Percentiles rank a stretch among this genome's conserved stretches.
phyloP scores from a whole-genome alignment of 2,888 invertebrate species.

The Meliscaeva auricollis region DNA sequence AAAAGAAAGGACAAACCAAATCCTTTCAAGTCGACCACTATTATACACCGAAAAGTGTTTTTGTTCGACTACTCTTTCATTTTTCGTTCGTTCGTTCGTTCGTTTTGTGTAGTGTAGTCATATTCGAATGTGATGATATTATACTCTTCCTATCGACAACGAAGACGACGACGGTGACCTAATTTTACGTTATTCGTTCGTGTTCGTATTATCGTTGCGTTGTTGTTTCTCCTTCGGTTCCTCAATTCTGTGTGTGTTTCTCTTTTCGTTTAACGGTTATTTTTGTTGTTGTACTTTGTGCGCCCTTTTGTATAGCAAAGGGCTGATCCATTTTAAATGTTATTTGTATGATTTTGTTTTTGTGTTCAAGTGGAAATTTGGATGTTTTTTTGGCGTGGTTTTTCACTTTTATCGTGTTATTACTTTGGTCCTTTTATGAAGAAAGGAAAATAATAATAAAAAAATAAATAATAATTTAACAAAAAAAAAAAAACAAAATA shows the following conservation, averaged over 20 bases:
- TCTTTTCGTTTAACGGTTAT: slow-evolving; percentile 28
- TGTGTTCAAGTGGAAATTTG: slow-evolving; percentile 29
- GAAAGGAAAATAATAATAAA: slow-evolving; percentile 16
- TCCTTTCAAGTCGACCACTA: slow-evolving; percentile 59
- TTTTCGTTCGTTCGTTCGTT: slow-evolving; percentile 29
- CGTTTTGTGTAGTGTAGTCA: not conserved
- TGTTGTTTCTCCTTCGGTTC: slow-evolving; percentile 36
- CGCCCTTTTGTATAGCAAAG: slow-evolving; percentile 28
- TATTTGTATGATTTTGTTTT: slow-evolving; percentile 12
- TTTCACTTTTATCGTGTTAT: slow-evolving; percentile 39
- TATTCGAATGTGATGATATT: slow-evolving; percentile 52
- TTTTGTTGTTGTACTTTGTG: slow-evolving; percentile 19
- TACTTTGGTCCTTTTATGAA: slow-evolving; percentile 44
- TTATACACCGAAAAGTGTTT: slow-evolving; percentile 55
- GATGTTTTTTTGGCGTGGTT: slow-evolving; percentile 51
- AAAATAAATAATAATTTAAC: slow-evolving; percentile 8
- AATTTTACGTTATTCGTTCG: slow-evolving; percentile 70
- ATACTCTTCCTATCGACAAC: slow-evolving; percentile 56
- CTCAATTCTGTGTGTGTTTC: slow-evolving; percentile 37
- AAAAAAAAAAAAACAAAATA: slow-evolving; percentile 27
- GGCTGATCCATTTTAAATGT: slow-evolving; percentile 41
- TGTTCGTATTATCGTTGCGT: slow-evolving; percentile 50
- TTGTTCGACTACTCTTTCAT: slow-evolving; percentile 52
- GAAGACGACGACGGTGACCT: slow-evolving; percentile 53
- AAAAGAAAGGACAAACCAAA: slow-evolving; percentile 52